Evolutionary conservation across 2,113 vertebrate genomes (phyloP).

Genomic region (Gnathonemus echidnorhynchus): DNA sequence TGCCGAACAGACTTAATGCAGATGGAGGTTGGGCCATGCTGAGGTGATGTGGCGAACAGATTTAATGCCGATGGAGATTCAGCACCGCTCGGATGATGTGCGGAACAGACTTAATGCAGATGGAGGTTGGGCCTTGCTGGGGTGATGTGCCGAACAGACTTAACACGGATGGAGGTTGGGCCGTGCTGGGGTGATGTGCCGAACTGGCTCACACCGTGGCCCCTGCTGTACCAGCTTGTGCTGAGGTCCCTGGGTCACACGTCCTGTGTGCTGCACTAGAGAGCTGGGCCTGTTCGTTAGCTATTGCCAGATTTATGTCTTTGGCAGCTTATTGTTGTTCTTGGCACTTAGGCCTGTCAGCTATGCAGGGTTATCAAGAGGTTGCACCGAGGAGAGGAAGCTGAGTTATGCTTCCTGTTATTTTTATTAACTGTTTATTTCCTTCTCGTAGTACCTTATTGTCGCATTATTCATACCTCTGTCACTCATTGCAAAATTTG

Average conservation of each 20-base stretch:
- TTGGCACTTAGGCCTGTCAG: not conserved
- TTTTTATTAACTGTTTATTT: not conserved
- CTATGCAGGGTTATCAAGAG: not conserved
- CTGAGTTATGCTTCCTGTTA: not conserved
- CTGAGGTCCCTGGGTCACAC: not conserved
- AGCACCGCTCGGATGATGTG: too few relatives aligned
- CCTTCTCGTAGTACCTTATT: not conserved
- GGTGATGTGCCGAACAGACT: too few relatives aligned
- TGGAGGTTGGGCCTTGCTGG: not conserved
- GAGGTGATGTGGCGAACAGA: too few relatives aligned
- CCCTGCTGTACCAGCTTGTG: not conserved
- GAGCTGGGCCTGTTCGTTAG: not conserved
- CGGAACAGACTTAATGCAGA: too few relatives aligned
- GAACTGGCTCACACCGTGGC: not conserved
- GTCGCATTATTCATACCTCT: not conserved
- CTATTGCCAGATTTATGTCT: not conserved
- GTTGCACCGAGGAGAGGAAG: not conserved
- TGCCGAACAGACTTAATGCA: not conserved
- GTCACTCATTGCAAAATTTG: not conserved
- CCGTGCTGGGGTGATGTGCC: not conserved
- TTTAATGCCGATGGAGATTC: not conserved
- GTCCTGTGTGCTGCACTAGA: not conserved
- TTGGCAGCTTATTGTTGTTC: not conserved
- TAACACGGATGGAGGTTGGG: not conserved
- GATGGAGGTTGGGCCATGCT: too few relatives aligned